Conservation (phyloP, 2,888 invertebrate genomes). For the Hoplodrina ambigua region DNA sequence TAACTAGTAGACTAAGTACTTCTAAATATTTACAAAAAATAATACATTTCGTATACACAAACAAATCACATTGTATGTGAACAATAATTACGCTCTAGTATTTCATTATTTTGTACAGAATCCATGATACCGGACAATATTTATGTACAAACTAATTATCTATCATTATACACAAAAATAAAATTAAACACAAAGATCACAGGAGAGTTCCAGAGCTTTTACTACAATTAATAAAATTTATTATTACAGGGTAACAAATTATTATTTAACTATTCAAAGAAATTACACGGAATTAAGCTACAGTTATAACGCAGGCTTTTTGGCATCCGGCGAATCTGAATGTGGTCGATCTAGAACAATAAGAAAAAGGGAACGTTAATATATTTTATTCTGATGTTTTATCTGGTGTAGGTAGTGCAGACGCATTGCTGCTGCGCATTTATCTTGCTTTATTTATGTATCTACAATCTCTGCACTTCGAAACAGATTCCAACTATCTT, state of each 20-base stretch:
- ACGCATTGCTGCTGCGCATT: slow-evolving; percentile 64
- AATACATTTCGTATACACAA: slow-evolving; percentile 68
- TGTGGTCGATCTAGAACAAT: slow-evolving; percentile 86
- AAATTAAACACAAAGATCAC: slow-evolving; percentile 86
- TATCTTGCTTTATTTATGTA: slow-evolving; percentile 69
- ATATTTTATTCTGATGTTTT: slow-evolving; percentile 65
- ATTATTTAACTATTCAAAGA: slow-evolving; percentile 75
- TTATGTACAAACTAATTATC: slow-evolving; percentile 60
- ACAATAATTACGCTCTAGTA: slow-evolving; percentile 70
- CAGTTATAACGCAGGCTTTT: slow-evolving; percentile 89
- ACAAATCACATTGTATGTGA: slow-evolving; percentile 73
- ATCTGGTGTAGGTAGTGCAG: slow-evolving; percentile 61
- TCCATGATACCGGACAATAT: slow-evolving; percentile 49
- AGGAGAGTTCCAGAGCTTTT: slow-evolving; percentile 90
- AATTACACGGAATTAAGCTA: slow-evolving; percentile 71
- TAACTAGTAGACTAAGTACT: slow-evolving; percentile 40
- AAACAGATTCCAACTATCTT: slow-evolving; percentile 67
- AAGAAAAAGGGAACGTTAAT: slow-evolving; percentile 58
- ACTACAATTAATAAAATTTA: slow-evolving; percentile 73
- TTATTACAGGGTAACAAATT: slow-evolving; percentile 83
- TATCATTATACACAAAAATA: slow-evolving; percentile 78
- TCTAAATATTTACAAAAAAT: slow-evolving; percentile 62
- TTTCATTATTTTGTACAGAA: slow-evolving; percentile 69
- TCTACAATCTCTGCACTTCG: slow-evolving; percentile 67
- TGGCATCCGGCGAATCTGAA: slow-evolving; percentile 88